Base-by-base conservation (phyloP, 2,888 invertebrate species). In the Patella ulyssiponensis region DNA sequence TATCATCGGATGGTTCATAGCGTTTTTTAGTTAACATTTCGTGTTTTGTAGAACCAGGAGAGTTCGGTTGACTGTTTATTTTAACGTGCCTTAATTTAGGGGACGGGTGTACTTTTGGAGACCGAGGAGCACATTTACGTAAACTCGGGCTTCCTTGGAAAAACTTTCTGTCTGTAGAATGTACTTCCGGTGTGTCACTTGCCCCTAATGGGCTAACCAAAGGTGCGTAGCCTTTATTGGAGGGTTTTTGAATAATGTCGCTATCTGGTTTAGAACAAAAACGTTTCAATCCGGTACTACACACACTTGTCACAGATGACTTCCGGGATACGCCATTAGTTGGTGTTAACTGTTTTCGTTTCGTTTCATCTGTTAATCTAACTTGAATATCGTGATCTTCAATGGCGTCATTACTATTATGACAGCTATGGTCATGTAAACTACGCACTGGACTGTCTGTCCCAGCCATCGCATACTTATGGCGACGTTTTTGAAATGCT, bases 401-500 rank as follows among this genome's bases (percentile, higher is more conserved):
- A 51, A 85, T 85, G 9, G 74, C 73, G 17, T 78, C 80, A 4
- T 71, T 51, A 23, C 69, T n/a, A 69, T 71, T 58, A 73, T 79
- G 51, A 70, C 72, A 75, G 54, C 76, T 74, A 27, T 64, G 54
- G 56, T 72, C n/a, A 58, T 69, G 56, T 51, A 70, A 71, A 53
- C 23, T 56, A 82, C 82, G 76, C 73, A 79, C 81, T 17, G 89
- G 89, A 33, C 88, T 89, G 33, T 84, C 85, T 12, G 85, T 86
- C 23, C 83, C 82, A 14, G 89, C 86, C 85, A 87, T 86, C 11
- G 84, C 79, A 82, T 89, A 89, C 79, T 89, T 88, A 78, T 86
- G 86, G 9, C 83, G 78, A 14, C 84, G 86, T 64, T 82, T 81
- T 74, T 84, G 82, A 77, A 85, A 85, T 11, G 84, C 75, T 56